Percentiles rank a stretch among this genome's conserved stretches.
Evolutionary conservation across 2,797 vertebrate genomes (phyloP).

Genomic region (Spinus olivaceus): DNA sequence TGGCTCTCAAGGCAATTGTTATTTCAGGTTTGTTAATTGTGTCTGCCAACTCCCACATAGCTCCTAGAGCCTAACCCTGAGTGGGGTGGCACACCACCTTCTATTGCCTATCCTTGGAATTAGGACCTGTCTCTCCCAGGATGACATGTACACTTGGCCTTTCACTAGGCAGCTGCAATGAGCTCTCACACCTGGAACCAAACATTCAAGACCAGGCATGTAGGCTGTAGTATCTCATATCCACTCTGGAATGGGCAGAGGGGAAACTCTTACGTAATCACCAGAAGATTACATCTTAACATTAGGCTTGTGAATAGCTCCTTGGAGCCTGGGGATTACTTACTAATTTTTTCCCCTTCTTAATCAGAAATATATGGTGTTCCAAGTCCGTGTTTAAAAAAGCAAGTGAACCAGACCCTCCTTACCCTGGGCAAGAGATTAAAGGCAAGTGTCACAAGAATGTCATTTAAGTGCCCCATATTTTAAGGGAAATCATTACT

Average conservation of each 20-base stretch:
- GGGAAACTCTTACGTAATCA: slow-evolving; percentile 17
- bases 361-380: background rate
- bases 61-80: background rate
- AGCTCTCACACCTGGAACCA: slow-evolving; percentile 10
- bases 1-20: slow-evolving; percentile 17
- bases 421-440: background rate
- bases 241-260: background rate
- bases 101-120: background rate
- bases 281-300: slow-evolving; percentile 14
- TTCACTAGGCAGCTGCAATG: background rate
- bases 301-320: background rate
- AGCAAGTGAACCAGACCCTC: background rate
- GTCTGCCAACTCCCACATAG: background rate
- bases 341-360: background rate
- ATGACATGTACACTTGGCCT: background rate
- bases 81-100: background rate
- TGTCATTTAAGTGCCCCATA: background rate
- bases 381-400: background rate
- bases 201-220: slow-evolving; percentile 18
- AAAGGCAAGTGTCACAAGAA: background rate
- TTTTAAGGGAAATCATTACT: background rate
- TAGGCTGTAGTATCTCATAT: background rate
- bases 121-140: background rate
- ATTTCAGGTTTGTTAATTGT: background rate
- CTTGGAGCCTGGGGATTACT: background rate